Evolutionary conservation across 2,797 vertebrate species (phyloP).

Genomic region (Semaprochilodus insignis): DNA sequence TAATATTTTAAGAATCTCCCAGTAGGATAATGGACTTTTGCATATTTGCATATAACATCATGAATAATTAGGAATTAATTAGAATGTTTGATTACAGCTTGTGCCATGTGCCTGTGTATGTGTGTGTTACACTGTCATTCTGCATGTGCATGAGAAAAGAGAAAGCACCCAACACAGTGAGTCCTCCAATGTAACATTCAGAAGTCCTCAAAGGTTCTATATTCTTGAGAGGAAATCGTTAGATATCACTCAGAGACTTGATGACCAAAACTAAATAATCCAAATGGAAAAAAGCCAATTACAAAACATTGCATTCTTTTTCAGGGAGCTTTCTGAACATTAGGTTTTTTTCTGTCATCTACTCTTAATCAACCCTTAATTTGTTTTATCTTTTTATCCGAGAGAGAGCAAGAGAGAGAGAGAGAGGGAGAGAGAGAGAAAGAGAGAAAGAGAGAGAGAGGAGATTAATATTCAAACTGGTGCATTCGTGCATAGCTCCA

Average conservation of each 20-base stretch:
- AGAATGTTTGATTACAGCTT: conserved; percentile 29
- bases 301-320: conserved; percentile 19
- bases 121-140: not conserved
- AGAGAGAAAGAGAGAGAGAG: conserved; percentile 18
- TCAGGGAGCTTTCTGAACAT: not conserved
- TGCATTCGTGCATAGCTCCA: conserved; percentile 89
- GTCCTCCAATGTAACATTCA: not conserved
- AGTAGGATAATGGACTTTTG: conserved; percentile 36
- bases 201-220: not conserved
- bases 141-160: not conserved
- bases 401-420: not conserved
- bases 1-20: conserved; percentile 36
- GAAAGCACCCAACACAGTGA: not conserved
- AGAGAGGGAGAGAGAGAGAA: conserved; percentile 25
- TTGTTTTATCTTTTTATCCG: not conserved
- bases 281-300: conserved; percentile 17
- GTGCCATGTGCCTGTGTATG: not conserved
- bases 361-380: conserved; percentile 42
- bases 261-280: conserved; percentile 25
- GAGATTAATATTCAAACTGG: conserved; percentile 87
- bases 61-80: conserved; percentile 46
- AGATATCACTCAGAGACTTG: conserved; percentile 27
- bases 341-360: conserved; percentile 13
- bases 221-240: conserved; percentile 32
- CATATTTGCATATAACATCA: conserved; percentile 45